Percentiles rank a stretch among this genome's conserved stretches.
These are phyloP conservation scores for Dolichomitus sp. DNA, from an alignment of 2,888 invertebrate genomes.

Conservation along the genomic window DNA sequence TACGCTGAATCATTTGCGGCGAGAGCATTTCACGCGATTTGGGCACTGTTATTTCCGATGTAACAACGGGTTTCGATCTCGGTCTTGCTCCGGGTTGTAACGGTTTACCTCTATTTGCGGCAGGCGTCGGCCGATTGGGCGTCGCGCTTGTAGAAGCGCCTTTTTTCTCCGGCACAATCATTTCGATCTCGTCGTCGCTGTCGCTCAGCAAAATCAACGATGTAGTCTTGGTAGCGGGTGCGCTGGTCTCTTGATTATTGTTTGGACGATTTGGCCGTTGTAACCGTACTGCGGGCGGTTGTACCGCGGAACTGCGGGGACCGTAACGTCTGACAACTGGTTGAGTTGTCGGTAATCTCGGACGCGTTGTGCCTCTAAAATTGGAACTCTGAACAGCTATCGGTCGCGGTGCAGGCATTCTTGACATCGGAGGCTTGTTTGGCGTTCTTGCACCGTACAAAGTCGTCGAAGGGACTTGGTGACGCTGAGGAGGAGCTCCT, in stretches of 20 bases:
- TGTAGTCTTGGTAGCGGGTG: constrained; percentile 73
- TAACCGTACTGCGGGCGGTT: constrained; percentile 7
- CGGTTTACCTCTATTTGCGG: constrained; percentile 3
- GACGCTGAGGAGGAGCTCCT: constrained; percentile 49
- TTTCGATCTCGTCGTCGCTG: constrained; percentile 84
- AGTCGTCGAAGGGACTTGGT: constrained; percentile 52
- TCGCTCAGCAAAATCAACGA: constrained; percentile 83
- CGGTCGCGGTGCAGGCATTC: constrained; percentile 62
- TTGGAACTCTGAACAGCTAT: constrained; percentile 27
- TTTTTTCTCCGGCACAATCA: constrained; percentile 80
- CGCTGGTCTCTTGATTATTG: background rate
- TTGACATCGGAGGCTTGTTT: constrained; percentile 32
- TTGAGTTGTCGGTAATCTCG: background rate
- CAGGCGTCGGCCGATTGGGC: constrained; percentile 41
- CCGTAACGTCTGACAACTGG: constrained; percentile 35
- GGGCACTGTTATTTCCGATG: constrained; percentile 71
- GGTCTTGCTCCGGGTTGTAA: constrained; percentile 6
- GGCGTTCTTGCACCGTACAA: constrained; percentile 51
- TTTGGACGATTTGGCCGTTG: constrained; percentile 38
- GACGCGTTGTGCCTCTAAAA: constrained; percentile 26
- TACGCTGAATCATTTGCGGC: constrained; percentile 81
- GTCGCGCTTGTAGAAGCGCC: background rate
- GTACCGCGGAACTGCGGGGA: constrained; percentile 31
- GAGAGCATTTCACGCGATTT: constrained; percentile 73
- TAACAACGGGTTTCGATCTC: constrained; percentile 68